Evolutionary conservation across 2,113 vertebrate species (phyloP).

Genomic region (Proterorhinus semilunaris): DNA sequence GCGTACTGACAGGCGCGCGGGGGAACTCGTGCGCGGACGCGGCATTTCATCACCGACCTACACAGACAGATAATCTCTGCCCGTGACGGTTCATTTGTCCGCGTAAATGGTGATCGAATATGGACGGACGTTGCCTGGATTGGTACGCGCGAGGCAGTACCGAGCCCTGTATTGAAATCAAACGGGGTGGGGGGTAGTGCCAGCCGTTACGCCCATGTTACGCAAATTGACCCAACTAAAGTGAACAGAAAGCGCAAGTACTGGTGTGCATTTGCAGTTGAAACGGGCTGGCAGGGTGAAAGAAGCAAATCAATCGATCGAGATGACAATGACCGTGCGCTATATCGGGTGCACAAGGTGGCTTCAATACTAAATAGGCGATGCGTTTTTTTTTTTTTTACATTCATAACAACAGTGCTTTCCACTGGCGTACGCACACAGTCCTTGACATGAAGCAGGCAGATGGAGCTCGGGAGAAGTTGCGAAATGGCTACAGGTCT

Average conservation of each 20-base stretch:
- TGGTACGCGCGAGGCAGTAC: conserved; percentile 8
- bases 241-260: neutral
- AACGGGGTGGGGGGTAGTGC: neutral
- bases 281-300: neutral
- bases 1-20: conserved; percentile 19
- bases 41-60: conserved; percentile 21
- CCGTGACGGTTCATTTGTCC: conserved; percentile 1
- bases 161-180: conserved; percentile 16
- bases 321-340: no score
- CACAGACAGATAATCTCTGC: no score
- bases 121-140: neutral
- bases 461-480: neutral
- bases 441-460: neutral
- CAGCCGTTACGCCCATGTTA: conserved; percentile 36
- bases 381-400: neutral
- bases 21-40: conserved; percentile 23
- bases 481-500: conserved; percentile 38
- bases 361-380: neutral
- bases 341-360: no score
- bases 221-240: neutral
- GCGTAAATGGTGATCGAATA: neutral
- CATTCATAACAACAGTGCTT: neutral
- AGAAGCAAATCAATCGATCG: neutral
- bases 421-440: neutral
- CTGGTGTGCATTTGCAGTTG: neutral